These are phyloP conservation scores for Aphaenogaster ashmeadi DNA, from an alignment of 1,140 invertebrate genomes.

Conservation along the genomic window DNA sequence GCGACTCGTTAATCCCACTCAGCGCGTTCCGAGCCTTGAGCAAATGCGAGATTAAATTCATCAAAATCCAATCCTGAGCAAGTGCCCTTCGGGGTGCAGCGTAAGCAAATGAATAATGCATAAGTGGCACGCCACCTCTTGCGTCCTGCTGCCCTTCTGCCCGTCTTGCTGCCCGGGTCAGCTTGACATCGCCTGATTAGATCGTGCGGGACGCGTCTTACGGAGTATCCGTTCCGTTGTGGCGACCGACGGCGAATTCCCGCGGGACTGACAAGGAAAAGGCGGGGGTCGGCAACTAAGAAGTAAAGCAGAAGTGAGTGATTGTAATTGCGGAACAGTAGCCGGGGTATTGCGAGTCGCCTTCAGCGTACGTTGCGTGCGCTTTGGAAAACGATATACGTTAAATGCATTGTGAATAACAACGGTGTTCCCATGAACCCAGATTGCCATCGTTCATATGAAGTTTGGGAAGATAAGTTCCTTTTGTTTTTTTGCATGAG, in stretches of 20 bases:
- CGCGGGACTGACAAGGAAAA: conserved; percentile 11
- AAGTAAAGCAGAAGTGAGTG: conserved; percentile 76
- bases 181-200: conserved; percentile 73
- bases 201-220: conserved; percentile 67
- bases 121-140: conserved; percentile 75
- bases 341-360: conserved; percentile 68
- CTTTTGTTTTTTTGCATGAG: neutral
- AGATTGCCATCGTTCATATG: neutral
- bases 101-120: conserved; percentile 85
- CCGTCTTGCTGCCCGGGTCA: conserved; percentile 47
- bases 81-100: conserved; percentile 71
- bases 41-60: conserved; percentile 87
- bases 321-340: conserved; percentile 84
- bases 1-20: conserved; percentile 82
- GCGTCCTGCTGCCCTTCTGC: conserved; percentile 29
- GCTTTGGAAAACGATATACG: conserved; percentile 1
- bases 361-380: conserved; percentile 23
- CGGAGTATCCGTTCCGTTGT: conserved; percentile 48
- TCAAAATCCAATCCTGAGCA: conserved; percentile 85
- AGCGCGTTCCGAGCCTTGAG: conserved; percentile 79
- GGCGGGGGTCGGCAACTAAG: neutral
- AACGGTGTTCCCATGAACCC: neutral
- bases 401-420: neutral
- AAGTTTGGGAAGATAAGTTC: neutral
- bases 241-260: conserved; percentile 5